phyloP scores from a whole-genome alignment of 2,888 invertebrate species.

The Campaea margaritaria region DNA sequence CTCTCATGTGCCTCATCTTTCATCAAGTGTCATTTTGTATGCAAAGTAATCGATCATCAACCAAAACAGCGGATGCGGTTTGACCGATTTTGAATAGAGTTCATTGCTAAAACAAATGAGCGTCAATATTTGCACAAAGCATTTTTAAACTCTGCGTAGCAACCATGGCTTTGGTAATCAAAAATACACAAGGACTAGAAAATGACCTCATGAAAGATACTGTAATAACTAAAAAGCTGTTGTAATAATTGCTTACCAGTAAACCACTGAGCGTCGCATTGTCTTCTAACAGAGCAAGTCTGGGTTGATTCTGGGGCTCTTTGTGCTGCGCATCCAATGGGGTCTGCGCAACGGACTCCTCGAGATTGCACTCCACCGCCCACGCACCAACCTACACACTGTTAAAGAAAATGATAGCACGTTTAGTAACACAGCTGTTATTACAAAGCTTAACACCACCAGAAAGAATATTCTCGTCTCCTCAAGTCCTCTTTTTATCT shows the following conservation, averaged over 20 bases:
- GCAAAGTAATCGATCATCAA: conserved; percentile 12
- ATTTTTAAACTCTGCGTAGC: not conserved
- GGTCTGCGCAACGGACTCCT: conserved; percentile 89
- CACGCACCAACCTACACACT: conserved; percentile 90
- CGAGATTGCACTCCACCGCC: conserved; percentile 91
- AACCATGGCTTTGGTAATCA: not conserved
- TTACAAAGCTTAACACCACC: too few species aligned
- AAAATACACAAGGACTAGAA: too few species aligned
- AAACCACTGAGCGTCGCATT: conserved; percentile 93
- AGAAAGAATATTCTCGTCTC: too few species aligned
- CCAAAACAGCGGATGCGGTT: conserved; percentile 11
- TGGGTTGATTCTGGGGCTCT: conserved; percentile 87
- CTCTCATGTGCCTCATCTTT: conserved; percentile 3
- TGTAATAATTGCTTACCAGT: conserved; percentile 78
- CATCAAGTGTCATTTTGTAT: conserved; percentile 7
- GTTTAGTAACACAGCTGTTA: too few species aligned
- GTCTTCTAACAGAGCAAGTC: conserved; percentile 88
- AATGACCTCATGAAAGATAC: too few species aligned
- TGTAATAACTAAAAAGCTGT: too few species aligned
- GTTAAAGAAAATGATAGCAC: too few species aligned
- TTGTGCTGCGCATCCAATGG: conserved; percentile 86
- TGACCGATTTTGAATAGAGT: conserved; percentile 16
- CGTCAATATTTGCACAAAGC: conserved; percentile 4
- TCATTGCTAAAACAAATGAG: conserved; percentile 25
- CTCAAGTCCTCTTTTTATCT: too few species aligned